These are phyloP conservation scores for Eilema sororculum DNA, from an alignment of 2,888 invertebrate genomes.

Conservation along the genomic window DNA sequence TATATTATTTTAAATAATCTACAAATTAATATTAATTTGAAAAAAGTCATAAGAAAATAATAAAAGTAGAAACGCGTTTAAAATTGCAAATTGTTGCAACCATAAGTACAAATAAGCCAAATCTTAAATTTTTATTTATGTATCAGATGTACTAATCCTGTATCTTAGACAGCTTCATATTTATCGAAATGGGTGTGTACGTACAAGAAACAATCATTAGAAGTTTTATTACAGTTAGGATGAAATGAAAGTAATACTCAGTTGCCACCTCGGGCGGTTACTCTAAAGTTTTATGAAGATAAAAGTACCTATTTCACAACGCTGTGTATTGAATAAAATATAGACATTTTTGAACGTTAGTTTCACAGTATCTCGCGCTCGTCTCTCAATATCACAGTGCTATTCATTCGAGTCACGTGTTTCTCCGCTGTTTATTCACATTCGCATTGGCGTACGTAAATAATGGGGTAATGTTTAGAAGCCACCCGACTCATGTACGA, in stretches of 20 bases:
- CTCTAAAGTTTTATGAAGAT: slow-evolving; percentile 9
- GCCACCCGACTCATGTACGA: slow-evolving; percentile 55
- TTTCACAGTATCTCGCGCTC: slow-evolving; percentile 62
- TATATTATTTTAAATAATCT: too few relatives aligned
- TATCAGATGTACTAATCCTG: too few relatives aligned
- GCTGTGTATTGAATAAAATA: slow-evolving; percentile 65
- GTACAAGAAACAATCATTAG: not conserved
- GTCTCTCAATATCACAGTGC: slow-evolving; percentile 62
- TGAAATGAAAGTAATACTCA: not conserved
- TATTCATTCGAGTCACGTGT: slow-evolving; percentile 80
- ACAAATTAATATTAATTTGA: too few relatives aligned
- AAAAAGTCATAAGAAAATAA: too few relatives aligned
- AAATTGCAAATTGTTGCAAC: too few relatives aligned
- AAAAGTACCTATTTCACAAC: not conserved
- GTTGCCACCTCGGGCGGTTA: not conserved
- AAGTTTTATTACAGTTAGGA: not conserved
- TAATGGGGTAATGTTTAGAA: slow-evolving; percentile 72
- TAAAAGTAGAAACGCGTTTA: too few relatives aligned
- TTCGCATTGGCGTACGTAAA: slow-evolving; percentile 75
- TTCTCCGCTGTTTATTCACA: slow-evolving; percentile 76
- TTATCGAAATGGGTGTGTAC: too few relatives aligned
- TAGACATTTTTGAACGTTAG: slow-evolving; percentile 69
- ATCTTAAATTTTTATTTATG: too few relatives aligned
- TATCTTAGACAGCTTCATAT: too few relatives aligned
- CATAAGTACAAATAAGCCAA: too few relatives aligned